Percentiles rank a stretch among this genome's conserved stretches.
These are phyloP conservation scores for Bombus haemorrhoidalis DNA, from an alignment of 1,140 invertebrate genomes.

Conservation along the genomic window DNA sequence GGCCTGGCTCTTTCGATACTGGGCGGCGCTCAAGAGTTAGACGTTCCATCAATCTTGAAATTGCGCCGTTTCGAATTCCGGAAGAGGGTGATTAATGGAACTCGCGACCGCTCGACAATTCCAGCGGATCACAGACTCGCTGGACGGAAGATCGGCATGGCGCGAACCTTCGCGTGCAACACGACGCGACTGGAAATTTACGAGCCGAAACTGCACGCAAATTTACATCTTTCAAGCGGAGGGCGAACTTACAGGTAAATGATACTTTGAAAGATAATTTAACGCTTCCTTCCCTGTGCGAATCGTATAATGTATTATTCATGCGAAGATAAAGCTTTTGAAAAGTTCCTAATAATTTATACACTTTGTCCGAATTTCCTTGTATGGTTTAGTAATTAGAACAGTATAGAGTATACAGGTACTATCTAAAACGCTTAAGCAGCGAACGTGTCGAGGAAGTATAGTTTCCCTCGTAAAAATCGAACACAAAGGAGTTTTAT, in stretches of 20 bases:
- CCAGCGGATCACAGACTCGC: not conserved
- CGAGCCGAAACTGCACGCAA: not conserved
- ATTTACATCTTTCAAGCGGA: not conserved
- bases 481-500: not conserved
- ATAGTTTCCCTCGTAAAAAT: too few relatives aligned
- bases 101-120: not conserved
- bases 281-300: not conserved
- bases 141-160: not conserved
- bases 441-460: too few relatives aligned
- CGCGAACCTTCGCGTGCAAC: not conserved
- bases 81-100: slow-evolving; percentile 38
- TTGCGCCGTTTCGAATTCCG: slow-evolving; percentile 28
- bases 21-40: not conserved
- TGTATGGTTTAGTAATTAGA: too few relatives aligned
- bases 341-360: too few relatives aligned
- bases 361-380: too few relatives aligned
- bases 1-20: not conserved
- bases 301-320: not conserved
- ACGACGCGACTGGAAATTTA: not conserved
- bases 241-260: not conserved
- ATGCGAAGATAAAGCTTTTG: too few relatives aligned
- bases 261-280: not conserved
- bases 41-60: slow-evolving; percentile 45
- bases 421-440: too few relatives aligned
- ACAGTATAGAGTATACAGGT: too few relatives aligned